These are phyloP conservation scores for Pachliopta kotzebuea DNA, from an alignment of 2,888 invertebrate genomes.

Conservation along the genomic window DNA sequence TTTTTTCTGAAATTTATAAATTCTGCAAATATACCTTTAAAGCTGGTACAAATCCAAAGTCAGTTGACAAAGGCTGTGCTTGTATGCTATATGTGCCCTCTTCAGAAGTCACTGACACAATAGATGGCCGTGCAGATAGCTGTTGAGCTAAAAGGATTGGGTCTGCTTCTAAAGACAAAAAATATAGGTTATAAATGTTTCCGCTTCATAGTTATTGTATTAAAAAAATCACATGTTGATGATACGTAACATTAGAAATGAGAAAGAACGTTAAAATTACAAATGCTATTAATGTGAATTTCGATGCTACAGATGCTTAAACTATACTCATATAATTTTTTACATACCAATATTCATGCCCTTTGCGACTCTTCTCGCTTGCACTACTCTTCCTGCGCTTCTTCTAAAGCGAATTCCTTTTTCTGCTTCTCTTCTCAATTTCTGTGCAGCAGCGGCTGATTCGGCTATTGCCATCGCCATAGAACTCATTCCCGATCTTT, in stretches of 20 bases:
- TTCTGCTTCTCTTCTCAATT: constrained; percentile 68
- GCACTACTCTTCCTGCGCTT: constrained; percentile 70
- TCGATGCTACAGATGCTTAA: neutral
- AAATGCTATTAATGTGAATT: neutral
- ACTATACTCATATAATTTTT: neutral
- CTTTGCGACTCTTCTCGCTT: constrained; percentile 68
- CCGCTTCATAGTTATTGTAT: neutral
- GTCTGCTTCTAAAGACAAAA: constrained; percentile 59
- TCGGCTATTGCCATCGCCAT: constrained; percentile 68
- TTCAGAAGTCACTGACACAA: constrained; percentile 73
- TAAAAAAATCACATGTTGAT: neutral
- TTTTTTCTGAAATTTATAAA: too few species aligned
- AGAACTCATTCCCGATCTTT: constrained; percentile 71
- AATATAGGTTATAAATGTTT: too few species aligned
- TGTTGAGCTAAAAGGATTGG: constrained; percentile 72
- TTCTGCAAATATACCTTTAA: constrained; percentile 45
- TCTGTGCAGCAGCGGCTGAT: constrained; percentile 69
- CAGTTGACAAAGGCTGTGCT: constrained; percentile 68
- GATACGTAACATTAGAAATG: neutral
- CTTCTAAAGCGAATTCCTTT: constrained; percentile 68
- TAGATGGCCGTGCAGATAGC: constrained; percentile 72
- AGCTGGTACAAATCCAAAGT: constrained; percentile 71
- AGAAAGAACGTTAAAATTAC: neutral
- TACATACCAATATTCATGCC: constrained; percentile 70
- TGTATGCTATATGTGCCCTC: constrained; percentile 65